phyloP scores from a whole-genome alignment of 2,888 invertebrate species.

The Drosophila seclusa region DNA sequence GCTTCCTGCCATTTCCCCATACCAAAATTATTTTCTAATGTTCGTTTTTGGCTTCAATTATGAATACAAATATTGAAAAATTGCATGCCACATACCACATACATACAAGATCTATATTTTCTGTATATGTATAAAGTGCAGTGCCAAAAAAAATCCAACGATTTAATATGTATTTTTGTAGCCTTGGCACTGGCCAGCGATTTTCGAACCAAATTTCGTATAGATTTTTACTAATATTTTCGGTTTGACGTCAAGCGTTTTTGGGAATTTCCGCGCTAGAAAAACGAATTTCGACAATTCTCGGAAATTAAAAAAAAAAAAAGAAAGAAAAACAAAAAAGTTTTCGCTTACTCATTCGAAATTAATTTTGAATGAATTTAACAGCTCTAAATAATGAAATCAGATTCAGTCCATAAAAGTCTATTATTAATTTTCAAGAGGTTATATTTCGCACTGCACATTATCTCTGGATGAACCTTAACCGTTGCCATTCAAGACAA shows the following conservation, averaged over 20 bases:
- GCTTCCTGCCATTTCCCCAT: neutral
- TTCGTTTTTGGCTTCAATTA: slow-evolving; percentile 24
- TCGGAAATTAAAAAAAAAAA: neutral
- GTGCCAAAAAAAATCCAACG: slow-evolving; percentile 50
- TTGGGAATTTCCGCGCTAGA: slow-evolving; percentile 55
- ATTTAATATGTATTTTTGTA: slow-evolving; percentile 11
- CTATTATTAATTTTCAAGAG: neutral
- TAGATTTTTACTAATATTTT: slow-evolving; percentile 40
- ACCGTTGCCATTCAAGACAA: slow-evolving; percentile 41
- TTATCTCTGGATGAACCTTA: slow-evolving; percentile 56
- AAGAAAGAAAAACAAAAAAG: neutral
- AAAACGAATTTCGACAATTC: slow-evolving; percentile 34
- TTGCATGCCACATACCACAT: slow-evolving; percentile 35
- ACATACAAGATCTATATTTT: slow-evolving; percentile 21
- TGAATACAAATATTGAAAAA: slow-evolving; percentile 17
- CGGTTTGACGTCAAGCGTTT: slow-evolving; percentile 54
- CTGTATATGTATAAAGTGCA: slow-evolving; percentile 28
- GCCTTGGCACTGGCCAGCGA: slow-evolving; percentile 62
- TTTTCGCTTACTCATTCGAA: slow-evolving; percentile 51
- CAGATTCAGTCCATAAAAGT: neutral
- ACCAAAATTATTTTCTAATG: slow-evolving; percentile 8
- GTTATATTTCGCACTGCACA: slow-evolving; percentile 21
- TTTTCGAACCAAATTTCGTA: slow-evolving; percentile 26
- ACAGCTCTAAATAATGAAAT: no score
- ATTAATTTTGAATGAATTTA: no score